Base-by-base conservation (phyloP, 2,113 vertebrate species). In the Myrmecophaga tridactyla region DNA sequence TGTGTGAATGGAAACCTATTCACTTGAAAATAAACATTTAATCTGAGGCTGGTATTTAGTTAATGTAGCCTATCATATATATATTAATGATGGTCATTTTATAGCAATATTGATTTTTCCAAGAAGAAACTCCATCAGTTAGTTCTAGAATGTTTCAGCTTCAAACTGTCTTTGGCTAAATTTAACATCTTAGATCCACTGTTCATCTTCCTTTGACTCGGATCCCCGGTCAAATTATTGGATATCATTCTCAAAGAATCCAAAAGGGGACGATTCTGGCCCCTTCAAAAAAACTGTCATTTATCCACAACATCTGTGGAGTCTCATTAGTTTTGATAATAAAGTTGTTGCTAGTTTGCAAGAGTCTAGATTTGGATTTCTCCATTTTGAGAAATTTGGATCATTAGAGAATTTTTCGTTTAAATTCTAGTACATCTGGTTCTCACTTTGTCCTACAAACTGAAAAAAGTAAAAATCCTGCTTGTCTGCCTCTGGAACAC, bases 401-500 rank as follows among this genome's bases (percentile, higher is more conserved):
- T 76, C 67, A 76, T 76, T 8, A n/a, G 60, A 41, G 36, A 81
- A 23, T 51, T 63, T 94, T 90, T 84, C 94, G 39, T 72, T 88
- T 34, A 60, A 46, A 14, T 51, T 87, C 56, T 85, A 43, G 51
- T 92, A 36, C 34, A 96, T 89, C 43, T 62, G 36, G 82, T 95
- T 86, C 46, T 94, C 58, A 58, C 46, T 95, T 73, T 88, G 72
- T 84, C 46, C n/a, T n/a, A 7, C 46, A 65, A 75, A 70, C 14
- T n/a, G 53, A 25, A 72, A 90, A 93, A 43, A 46, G 29, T 39
- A 58, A 88, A n/a, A 83, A 63, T 88, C 43, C 85, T 89, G 56
- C 65, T 95, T 89, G 65, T 51, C 84, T 77, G 34, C 70, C 82
- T 81, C 2, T 90, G 92, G 96, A 84, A 41, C 81, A 94, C 72